A percentile compares a stretch with the other conserved stretches of the same genome.
Conservation (phyloP, 2,797 vertebrate genomes). For the Syngnathus acus region DNA sequence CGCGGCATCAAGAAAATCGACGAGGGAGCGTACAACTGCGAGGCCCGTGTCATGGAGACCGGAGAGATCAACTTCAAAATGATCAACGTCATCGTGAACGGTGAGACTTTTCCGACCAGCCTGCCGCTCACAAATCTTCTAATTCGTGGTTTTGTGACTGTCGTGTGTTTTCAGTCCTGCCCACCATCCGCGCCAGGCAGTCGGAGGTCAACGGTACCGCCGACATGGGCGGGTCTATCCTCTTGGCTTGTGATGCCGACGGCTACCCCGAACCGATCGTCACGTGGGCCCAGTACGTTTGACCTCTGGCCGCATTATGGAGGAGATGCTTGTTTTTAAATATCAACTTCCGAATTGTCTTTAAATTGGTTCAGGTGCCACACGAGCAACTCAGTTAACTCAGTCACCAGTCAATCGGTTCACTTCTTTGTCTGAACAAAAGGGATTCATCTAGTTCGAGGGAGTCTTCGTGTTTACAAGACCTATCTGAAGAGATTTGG, state of each 20-base stretch:
- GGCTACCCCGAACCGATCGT: slow-evolving; percentile 91
- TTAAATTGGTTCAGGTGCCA: no score
- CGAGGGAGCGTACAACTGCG: slow-evolving; percentile 89
- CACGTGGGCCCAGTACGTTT: slow-evolving; percentile 83
- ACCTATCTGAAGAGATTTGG: neutral
- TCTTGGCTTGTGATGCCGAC: slow-evolving; percentile 86
- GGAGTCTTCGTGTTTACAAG: neutral
- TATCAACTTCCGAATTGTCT: no score
- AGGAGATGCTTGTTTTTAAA: neutral
- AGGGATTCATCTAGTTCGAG: neutral
- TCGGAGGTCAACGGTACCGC: slow-evolving; percentile 89
- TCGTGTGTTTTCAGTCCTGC: slow-evolving; percentile 74
- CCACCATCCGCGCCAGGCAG: slow-evolving; percentile 83
- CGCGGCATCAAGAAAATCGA: slow-evolving; percentile 91
- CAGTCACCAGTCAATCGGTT: no score
- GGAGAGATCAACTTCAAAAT: slow-evolving; percentile 92
- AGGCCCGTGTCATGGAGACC: slow-evolving; percentile 88
- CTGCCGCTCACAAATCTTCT: neutral
- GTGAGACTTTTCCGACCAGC: slow-evolving; percentile 65
- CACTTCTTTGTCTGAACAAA: neutral
- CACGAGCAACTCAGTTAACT: no score
- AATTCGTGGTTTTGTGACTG: neutral
- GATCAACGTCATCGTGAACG: slow-evolving; percentile 90
- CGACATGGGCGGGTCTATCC: slow-evolving; percentile 76
- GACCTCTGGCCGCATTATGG: neutral